Conservation (phyloP, 2,797 vertebrate genomes). For the Anolis apletophallus region DNA sequence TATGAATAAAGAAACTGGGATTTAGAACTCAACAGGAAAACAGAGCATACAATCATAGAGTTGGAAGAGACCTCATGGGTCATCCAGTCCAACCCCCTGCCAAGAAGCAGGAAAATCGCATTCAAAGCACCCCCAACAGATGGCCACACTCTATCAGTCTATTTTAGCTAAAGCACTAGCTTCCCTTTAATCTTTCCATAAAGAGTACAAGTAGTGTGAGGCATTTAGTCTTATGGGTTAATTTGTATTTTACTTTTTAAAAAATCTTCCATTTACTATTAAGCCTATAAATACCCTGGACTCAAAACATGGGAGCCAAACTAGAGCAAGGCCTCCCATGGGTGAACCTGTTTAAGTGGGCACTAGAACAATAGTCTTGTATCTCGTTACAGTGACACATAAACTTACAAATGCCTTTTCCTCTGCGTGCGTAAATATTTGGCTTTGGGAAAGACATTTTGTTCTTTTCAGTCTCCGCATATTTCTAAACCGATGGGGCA, state of each 20-base stretch:
- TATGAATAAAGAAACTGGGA: constrained; percentile 9
- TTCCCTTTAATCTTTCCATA: constrained; percentile 6
- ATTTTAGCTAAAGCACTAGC: constrained; percentile 11
- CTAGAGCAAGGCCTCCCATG: not conserved
- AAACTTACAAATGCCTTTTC: constrained; percentile 23
- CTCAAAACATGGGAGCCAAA: constrained; percentile 1
- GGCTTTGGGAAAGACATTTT: constrained; percentile 27
- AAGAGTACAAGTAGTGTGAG: not conserved
- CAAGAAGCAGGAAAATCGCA: too few relatives aligned
- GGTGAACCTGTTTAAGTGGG: constrained; percentile 33
- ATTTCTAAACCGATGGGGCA: constrained; percentile 11
- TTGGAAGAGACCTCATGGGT: too few relatives aligned
- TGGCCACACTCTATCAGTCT: too few relatives aligned
- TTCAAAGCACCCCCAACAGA: too few relatives aligned
- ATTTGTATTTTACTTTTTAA: not conserved
- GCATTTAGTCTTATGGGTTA: not conserved
- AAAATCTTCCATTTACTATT: constrained; percentile 18
- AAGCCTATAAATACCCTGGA: constrained; percentile 24
- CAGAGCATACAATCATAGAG: not conserved
- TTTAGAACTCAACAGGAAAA: constrained; percentile 38
- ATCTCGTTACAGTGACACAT: constrained; percentile 19
- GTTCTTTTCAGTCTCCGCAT: constrained; percentile 20
- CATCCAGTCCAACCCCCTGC: too few relatives aligned
- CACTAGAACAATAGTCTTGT: constrained; percentile 22
- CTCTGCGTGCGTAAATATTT: constrained; percentile 27